Evolutionary conservation across 1,140 invertebrate species (phyloP), one percentile per base, ranked within the genome.

Genomic region (Onthophagus taurus): DNA sequence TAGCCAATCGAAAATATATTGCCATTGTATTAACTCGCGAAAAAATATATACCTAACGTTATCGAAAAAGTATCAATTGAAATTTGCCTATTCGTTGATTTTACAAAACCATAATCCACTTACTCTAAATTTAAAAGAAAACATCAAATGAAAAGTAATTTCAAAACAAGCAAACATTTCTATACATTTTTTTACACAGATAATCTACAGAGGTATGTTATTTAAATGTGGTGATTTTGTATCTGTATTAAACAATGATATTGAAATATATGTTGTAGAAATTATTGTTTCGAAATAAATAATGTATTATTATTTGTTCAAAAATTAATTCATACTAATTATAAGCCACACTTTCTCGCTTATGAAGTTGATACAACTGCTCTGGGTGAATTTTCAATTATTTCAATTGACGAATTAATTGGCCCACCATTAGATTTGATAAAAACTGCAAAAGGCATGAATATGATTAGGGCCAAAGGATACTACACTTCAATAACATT

Each of bases 31-130:
- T 11, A 42, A 23, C 4, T 42, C 39, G 2, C 8, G 24, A 12
- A 24, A 42, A 42, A 42, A 42, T 42, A 42, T 42, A 30, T 42
- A 26, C 16, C 4, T 42, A 18, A 30, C 13, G 26, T 14, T 37
- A 8, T 5, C 35, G 4, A 30, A 42, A 42, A 42, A 42, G 26
- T 42, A 5, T 24, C 18, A 42, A 42, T 18, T 42, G 4, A 42
- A 42, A 42, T 42, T 42, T 42, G 39, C 35, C 4, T 18, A 37
- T 37, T 26, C 24, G 7, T 26, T 26, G n/a, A 7, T 26, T n/a
- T n/a, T n/a, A n/a, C n/a, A n/a, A n/a, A n/a, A n/a, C n/a, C n/a
- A n/a, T n/a, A n/a, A n/a, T n/a, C n/a, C n/a, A n/a, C n/a, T n/a
- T n/a, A n/a, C n/a, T n/a, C n/a, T n/a, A n/a, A n/a, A n/a, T n/a